Percentiles rank a stretch among this genome's conserved stretches.
These are phyloP conservation scores for Malurus splendens DNA, from an alignment of 2,797 vertebrate species.

Conservation along the genomic window DNA sequence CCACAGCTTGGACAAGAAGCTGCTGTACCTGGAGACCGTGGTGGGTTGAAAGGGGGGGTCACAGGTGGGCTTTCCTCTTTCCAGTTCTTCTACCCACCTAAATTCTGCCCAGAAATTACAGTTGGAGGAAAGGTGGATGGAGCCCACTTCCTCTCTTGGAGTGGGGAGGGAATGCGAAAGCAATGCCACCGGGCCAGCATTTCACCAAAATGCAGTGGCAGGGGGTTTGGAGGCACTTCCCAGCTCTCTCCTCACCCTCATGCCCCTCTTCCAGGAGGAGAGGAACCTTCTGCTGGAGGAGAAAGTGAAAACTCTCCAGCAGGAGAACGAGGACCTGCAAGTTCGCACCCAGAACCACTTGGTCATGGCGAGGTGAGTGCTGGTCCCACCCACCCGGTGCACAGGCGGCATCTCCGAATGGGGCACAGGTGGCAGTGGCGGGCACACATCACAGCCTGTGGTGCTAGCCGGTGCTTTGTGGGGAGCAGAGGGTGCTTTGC, in stretches of 20 bases:
- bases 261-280: constrained; percentile 72
- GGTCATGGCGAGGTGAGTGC: constrained; percentile 62
- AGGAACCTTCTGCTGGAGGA: constrained; percentile 83
- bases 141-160: neutral
- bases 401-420: fast-evolving
- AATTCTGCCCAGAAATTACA: neutral
- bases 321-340: constrained; percentile 88
- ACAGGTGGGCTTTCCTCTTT: neutral
- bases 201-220: fast-evolving
- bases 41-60: constrained; percentile 58
- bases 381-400: fast-evolving
- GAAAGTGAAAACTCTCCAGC: constrained; percentile 77
- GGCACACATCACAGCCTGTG: fast-evolving
- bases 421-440: neutral
- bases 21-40: constrained; percentile 80
- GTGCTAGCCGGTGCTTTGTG: fast-evolving
- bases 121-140: neutral
- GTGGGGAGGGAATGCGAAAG: fast-evolving
- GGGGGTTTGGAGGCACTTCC: fast-evolving
- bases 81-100: neutral
- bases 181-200: neutral
- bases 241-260: neutral
- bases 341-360: constrained; percentile 80
- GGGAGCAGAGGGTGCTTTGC: neutral
- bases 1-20: constrained; percentile 79